Base-by-base conservation (phyloP, 2,113 vertebrate species). In the Geothlypis trichas region DNA sequence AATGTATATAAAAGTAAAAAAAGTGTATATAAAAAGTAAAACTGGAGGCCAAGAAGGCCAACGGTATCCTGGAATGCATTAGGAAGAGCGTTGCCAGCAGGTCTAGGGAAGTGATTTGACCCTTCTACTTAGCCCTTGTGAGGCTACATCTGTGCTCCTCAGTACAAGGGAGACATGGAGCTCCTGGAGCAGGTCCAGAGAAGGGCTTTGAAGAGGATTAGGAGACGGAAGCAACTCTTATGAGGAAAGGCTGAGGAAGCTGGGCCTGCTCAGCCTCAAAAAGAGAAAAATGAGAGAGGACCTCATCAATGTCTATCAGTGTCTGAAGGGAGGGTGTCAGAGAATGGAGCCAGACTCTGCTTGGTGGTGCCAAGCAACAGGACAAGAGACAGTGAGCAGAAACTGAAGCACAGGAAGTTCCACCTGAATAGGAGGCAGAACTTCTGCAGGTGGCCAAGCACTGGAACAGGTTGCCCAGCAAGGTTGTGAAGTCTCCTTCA, bases 291-390 rank as follows among this genome's bases (percentile, higher is more conserved):
- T 58, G 39, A 54, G 46, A 61, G 46, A 39, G 15, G 13, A 10
- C 20, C 10, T 75, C 28, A 8, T 61, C 54, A 15, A 2, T 41
- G 46, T 26, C 46, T 26, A 0, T 61, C 55, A 46, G 23, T 39
- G 8, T 52, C 69, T 39, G 10, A 19, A 59, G 39, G 27, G 37
- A 59, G 9, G 9, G 19, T 52, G 54, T 35, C 54, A 26, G 69
- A 61, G 62, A 7, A 26, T 33, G 62, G 33, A 75, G 51, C 46
- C 69, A 35, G 62, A 16, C 16, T 82, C 78, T 82, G n/a, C 15
- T 15, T 2, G 0, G n/a, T 18, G 9, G 7, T 46, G 39, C 7
- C 10, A 5, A 41, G n/a, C 54, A 75, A 7, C 1, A 27, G 63
- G 11, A 47, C 24, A 22, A 11, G 14, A 35, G 63, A 8, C 55